These are phyloP conservation scores for Selene dorsalis DNA, from an alignment of 2,797 vertebrate genomes.

Conservation along the genomic window DNA sequence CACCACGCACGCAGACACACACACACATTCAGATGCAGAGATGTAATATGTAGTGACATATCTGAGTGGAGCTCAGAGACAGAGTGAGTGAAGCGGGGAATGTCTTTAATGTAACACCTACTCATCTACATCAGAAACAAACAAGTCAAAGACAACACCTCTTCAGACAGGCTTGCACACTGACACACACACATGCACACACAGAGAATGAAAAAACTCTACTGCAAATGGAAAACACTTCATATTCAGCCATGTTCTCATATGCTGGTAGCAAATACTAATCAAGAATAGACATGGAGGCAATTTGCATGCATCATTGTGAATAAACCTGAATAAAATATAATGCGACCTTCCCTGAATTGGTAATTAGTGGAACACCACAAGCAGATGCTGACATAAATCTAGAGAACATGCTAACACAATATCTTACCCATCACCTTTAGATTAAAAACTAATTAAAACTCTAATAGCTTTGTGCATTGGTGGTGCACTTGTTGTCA, in stretches of 20 bases:
- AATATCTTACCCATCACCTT: background rate
- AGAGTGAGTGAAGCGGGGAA: constrained; percentile 68
- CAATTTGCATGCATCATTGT: constrained; percentile 24
- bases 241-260: constrained; percentile 36
- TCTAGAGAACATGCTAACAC: constrained; percentile 3
- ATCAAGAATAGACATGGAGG: constrained; percentile 24
- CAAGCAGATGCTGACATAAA: constrained; percentile 9
- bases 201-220: constrained; percentile 12
- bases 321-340: constrained; percentile 26
- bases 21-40: constrained; percentile 38
- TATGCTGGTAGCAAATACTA: constrained; percentile 35
- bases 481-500: background rate
- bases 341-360: constrained; percentile 13
- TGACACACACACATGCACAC: constrained; percentile 30
- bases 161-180: constrained; percentile 41
- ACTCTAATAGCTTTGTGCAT: constrained; percentile 2
- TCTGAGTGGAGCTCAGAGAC: constrained; percentile 71
- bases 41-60: constrained; percentile 72
- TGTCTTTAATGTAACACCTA: constrained; percentile 75
- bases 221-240: background rate
- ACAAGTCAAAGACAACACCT: constrained; percentile 62
- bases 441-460: constrained; percentile 25
- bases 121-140: constrained; percentile 70
- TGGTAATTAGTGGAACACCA: constrained; percentile 20
- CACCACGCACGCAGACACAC: background rate